Percentiles rank a stretch among this genome's conserved stretches.
Evolutionary conservation across 1,140 invertebrate species (phyloP).

Genomic region (Chlorops oryzae): DNA sequence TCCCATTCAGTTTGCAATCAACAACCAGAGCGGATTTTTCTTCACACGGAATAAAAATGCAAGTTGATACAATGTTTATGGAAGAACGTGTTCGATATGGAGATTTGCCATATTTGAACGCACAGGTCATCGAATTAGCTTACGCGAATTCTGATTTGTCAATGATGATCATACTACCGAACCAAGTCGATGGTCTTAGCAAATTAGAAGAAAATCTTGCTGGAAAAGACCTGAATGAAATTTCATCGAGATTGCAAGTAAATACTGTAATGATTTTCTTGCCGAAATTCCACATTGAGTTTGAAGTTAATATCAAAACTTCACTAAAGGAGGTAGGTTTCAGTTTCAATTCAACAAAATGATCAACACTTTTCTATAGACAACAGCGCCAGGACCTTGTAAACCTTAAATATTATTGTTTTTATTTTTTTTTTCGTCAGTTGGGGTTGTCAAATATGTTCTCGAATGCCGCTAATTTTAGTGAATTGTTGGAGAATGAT

Average conservation of each 20-base stretch:
- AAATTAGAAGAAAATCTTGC: constrained; percentile 1
- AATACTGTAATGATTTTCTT: constrained; percentile 50
- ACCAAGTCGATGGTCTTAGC: constrained; percentile 48
- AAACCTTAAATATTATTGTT: background rate
- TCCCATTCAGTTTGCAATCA: constrained; percentile 49
- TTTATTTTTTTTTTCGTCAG: constrained; percentile 5
- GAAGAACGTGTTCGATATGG: constrained; percentile 43
- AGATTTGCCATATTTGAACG: constrained; percentile 40
- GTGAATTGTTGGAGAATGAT: background rate
- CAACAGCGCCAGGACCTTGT: background rate
- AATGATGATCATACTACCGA: constrained; percentile 56
- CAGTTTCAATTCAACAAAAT: constrained; percentile 45
- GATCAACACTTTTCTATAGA: constrained; percentile 14
- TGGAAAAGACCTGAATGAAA: constrained; percentile 22
- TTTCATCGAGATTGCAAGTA: constrained; percentile 18
- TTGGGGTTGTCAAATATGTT: constrained; percentile 3
- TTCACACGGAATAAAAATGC: constrained; percentile 41
- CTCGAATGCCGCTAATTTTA: constrained; percentile 7
- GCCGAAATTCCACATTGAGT: constrained; percentile 59
- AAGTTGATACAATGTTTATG: constrained; percentile 54
- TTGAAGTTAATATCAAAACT: constrained; percentile 34
- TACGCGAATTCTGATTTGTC: constrained; percentile 52
- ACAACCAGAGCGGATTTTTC: constrained; percentile 51
- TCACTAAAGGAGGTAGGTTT: constrained; percentile 50
- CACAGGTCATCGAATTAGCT: constrained; percentile 51